Percentiles rank a stretch among this genome's conserved stretches.
Conservation (phyloP, 2,113 vertebrate species). For the Xiphias gladius region DNA sequence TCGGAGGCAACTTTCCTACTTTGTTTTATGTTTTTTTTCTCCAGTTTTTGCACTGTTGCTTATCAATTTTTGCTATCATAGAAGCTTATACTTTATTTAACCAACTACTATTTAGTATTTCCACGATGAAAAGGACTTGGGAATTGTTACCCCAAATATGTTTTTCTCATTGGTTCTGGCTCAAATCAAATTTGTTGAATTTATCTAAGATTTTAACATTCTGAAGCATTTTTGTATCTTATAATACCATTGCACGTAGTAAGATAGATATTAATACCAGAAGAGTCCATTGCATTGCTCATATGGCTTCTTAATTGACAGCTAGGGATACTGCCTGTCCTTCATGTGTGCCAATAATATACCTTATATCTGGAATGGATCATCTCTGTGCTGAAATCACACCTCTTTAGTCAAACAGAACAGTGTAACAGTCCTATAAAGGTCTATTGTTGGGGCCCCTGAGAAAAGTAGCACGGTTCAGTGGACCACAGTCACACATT, state of each 20-base stretch:
- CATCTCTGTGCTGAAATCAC: conserved; percentile 52
- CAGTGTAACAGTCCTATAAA: conserved; percentile 36
- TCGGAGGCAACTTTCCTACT: conserved; percentile 7
- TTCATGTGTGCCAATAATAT: neutral
- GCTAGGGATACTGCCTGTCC: neutral
- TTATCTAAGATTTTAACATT: neutral
- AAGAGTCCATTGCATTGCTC: neutral
- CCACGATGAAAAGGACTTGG: neutral
- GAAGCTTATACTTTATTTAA: conserved; percentile 2
- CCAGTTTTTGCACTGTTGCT: neutral
- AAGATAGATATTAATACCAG: neutral
- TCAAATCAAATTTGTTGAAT: neutral
- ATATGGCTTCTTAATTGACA: neutral
- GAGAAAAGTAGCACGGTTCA: conserved; percentile 58
- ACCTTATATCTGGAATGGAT: conserved; percentile 33
- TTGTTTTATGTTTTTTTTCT: conserved; percentile 11
- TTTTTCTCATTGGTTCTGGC: neutral
- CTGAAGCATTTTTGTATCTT: neutral
- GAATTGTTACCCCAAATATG: neutral
- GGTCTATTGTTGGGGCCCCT: conserved; percentile 45
- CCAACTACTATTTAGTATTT: conserved; percentile 15
- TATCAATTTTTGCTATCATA: conserved; percentile 16
- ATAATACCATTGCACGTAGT: neutral
- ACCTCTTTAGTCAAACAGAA: conserved; percentile 47
- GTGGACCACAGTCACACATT: conserved; percentile 41